Evolutionary conservation across 2,113 vertebrate genomes (phyloP).

Genomic region (Atractosteus spatula): DNA sequence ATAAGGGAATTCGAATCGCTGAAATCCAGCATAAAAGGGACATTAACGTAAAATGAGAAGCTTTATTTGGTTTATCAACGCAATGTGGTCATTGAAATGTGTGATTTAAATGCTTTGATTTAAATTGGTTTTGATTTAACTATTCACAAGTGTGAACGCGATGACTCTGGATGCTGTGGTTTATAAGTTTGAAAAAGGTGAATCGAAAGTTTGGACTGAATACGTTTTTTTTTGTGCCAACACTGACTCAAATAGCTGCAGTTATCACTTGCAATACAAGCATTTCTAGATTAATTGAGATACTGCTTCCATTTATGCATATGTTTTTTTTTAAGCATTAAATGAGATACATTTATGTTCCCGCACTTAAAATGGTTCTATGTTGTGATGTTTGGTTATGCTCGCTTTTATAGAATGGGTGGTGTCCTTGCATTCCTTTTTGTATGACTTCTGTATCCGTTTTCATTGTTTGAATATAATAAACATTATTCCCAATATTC

Average conservation of each 20-base stretch:
- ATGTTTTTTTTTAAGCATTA: constrained; percentile 12
- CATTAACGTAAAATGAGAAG: no score
- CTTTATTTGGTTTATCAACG: no score
- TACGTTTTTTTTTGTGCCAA: constrained; percentile 6
- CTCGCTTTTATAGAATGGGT: no score
- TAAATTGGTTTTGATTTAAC: constrained; percentile 31
- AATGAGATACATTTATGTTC: constrained; percentile 4
- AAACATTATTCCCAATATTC: no score
- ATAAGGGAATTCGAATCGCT: not conserved
- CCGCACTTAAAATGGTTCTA: not conserved
- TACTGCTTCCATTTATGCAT: constrained; percentile 15
- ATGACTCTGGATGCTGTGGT: constrained; percentile 10
- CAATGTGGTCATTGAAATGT: no score
- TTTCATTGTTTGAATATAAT: no score
- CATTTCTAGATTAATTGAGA: not conserved
- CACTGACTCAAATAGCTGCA: not conserved
- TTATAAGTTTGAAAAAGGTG: not conserved
- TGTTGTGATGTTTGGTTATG: not conserved
- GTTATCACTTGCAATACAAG: no score
- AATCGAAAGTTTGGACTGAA: no score
- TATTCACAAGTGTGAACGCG: constrained; percentile 13
- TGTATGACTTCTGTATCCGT: no score
- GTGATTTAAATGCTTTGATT: constrained; percentile 13
- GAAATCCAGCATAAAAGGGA: no score
- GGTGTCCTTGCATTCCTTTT: no score